A percentile compares a stretch with the other conserved stretches of the same genome.
Conservation (phyloP, 2,888 invertebrate genomes). For the Andrena camellia region DNA sequence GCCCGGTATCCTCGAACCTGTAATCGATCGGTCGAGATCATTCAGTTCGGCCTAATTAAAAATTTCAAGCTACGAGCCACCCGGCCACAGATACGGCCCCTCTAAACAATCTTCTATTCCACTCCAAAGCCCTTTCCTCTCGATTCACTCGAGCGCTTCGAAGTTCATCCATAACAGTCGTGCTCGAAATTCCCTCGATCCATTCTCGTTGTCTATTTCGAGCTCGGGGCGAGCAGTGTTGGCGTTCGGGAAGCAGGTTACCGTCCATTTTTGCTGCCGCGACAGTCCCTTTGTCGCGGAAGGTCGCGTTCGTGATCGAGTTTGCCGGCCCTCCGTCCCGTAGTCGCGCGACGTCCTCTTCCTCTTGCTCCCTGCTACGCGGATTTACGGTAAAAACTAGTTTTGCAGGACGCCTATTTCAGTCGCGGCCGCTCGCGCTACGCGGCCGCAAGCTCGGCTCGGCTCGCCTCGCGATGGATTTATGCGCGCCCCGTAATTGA, state of each 20-base stretch:
- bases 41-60: background rate
- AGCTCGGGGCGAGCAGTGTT: background rate
- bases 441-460: slow-evolving; percentile 58
- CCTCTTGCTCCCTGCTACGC: slow-evolving; percentile 55
- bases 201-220: slow-evolving; percentile 10
- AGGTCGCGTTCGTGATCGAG: slow-evolving; percentile 58
- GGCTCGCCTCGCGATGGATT: slow-evolving; percentile 67
- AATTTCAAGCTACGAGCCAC: too few relatives aligned
- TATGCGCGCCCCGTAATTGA: slow-evolving; percentile 70
- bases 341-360: slow-evolving; percentile 59
- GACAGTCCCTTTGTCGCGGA: slow-evolving; percentile 63
- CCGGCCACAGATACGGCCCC: too few relatives aligned
- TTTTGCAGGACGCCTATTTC: slow-evolving; percentile 75
- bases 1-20: slow-evolving; percentile 24
- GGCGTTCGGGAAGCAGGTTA: slow-evolving; percentile 16
- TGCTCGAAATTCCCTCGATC: too few relatives aligned
- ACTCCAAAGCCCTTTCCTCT: too few relatives aligned
- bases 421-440: slow-evolving; percentile 64
- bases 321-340: slow-evolving; percentile 36
- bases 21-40: slow-evolving; percentile 11
- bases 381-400: slow-evolving; percentile 81
- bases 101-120: too few relatives aligned
- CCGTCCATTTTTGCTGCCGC: slow-evolving; percentile 47
- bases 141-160: too few relatives aligned
- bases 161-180: too few relatives aligned